Evolutionary conservation across 2,888 invertebrate genomes (phyloP).

Genomic region (Diaprepes abbreviatus): DNA sequence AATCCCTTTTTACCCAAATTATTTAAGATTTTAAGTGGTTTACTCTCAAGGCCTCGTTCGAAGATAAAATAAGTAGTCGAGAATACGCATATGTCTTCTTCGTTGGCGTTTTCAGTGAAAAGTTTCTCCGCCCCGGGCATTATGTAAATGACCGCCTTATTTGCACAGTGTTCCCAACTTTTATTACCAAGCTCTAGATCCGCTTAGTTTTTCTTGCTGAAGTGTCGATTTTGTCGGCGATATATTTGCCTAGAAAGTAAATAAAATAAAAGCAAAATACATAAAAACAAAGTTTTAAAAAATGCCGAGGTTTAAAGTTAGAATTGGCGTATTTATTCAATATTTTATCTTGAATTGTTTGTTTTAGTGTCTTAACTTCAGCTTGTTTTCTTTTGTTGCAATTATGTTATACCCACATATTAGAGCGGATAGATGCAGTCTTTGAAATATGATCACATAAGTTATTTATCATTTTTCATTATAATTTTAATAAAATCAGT

Average conservation of each 20-base stretch:
- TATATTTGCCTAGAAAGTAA: slow-evolving; percentile 29
- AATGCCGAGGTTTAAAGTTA: slow-evolving; percentile 9
- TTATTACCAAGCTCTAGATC: slow-evolving; percentile 38
- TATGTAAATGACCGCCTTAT: slow-evolving; percentile 43
- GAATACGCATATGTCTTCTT: slow-evolving; percentile 43
- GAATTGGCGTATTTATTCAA: no score
- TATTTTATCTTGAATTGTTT: no score
- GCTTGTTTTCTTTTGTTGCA: no score
- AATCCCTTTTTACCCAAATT: neutral
- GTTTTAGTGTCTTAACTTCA: no score
- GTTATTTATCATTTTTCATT: no score
- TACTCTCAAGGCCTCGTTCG: slow-evolving; percentile 14
- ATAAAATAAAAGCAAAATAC: slow-evolving; percentile 15
- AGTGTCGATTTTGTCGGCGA: slow-evolving; percentile 38
- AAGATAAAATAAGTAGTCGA: slow-evolving; percentile 35
- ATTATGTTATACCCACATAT: no score
- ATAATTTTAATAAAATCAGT: no score
- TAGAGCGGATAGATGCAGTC: no score
- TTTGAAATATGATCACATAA: no score
- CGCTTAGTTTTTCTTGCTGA: slow-evolving; percentile 37
- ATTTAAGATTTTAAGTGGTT: slow-evolving; percentile 1
- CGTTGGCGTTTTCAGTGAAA: slow-evolving; percentile 35
- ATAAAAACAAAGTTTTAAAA: neutral
- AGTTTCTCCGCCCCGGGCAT: slow-evolving; percentile 42
- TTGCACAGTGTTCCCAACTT: slow-evolving; percentile 44